Evolutionary conservation across 2,888 invertebrate genomes (phyloP).

Genomic region (Drosophila atroscutellata): DNA sequence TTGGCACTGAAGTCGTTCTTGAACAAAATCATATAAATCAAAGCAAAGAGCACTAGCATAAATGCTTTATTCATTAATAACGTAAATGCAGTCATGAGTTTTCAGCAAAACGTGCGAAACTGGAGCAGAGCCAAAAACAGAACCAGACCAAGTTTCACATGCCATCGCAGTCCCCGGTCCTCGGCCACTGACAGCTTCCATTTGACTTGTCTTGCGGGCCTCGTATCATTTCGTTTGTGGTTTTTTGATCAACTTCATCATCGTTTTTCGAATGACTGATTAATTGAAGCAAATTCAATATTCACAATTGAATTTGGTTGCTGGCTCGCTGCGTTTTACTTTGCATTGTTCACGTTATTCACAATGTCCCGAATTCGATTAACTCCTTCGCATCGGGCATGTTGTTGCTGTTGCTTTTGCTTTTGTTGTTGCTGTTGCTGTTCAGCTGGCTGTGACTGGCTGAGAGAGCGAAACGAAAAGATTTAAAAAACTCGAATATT

Average conservation of each 20-base stretch:
- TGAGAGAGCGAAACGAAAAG: conserved; percentile 42
- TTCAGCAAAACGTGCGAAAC: conserved; percentile 23
- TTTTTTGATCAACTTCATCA: conserved; percentile 66
- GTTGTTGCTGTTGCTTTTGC: conserved; percentile 7
- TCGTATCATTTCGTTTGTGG: conserved; percentile 52
- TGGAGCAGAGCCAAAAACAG: background rate
- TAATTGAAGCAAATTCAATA: conserved; percentile 74
- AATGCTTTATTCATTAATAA: conserved; percentile 68
- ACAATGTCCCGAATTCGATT: conserved; percentile 59
- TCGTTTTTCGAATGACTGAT: conserved; percentile 62
- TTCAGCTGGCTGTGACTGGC: conserved; percentile 33
- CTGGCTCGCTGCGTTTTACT: conserved; percentile 26
- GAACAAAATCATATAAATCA: conserved; percentile 51
- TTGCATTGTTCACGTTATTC: conserved; percentile 48
- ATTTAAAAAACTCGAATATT: conserved; percentile 47
- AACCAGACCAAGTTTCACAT: background rate
- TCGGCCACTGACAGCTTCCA: background rate
- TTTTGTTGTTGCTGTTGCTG: conserved; percentile 18
- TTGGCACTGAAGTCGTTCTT: background rate
- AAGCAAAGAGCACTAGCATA: conserved; percentile 43
- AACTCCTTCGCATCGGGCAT: conserved; percentile 22
- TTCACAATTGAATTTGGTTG: conserved; percentile 69
- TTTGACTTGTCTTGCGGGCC: conserved; percentile 35
- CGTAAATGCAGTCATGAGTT: conserved; percentile 50
- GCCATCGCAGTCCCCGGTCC: background rate